These are phyloP conservation scores for Trogon melanurus DNA, from an alignment of 2,113 vertebrate genomes.

Conservation along the genomic window DNA sequence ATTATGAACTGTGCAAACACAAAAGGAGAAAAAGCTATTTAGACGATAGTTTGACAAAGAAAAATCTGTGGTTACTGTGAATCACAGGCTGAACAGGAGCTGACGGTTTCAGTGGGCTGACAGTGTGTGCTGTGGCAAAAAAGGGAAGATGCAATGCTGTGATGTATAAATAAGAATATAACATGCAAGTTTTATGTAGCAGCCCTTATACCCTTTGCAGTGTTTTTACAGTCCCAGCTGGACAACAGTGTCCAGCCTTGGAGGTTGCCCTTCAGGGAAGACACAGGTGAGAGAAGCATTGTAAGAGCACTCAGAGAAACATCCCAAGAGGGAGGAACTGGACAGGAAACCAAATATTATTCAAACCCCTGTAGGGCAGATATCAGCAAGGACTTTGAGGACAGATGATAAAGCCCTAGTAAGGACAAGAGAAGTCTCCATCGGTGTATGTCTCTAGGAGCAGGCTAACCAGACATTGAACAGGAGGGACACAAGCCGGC, in stretches of 20 bases:
- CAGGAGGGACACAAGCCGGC: not conserved
- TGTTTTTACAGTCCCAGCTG: not conserved
- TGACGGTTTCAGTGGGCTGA: not conserved
- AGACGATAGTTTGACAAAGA: not conserved
- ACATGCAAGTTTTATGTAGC: not conserved
- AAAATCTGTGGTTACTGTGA: not conserved
- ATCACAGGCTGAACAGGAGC: not conserved
- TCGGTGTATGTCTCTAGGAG: accelerated
- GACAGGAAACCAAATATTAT: not conserved
- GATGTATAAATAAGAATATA: not conserved
- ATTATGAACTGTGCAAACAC: not conserved
- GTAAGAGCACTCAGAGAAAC: not conserved
- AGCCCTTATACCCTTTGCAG: not conserved
- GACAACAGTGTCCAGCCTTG: not conserved
- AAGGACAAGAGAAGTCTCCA: not conserved
- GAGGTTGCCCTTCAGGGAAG: not conserved
- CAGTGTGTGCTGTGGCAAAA: not conserved
- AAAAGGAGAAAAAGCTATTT: not conserved
- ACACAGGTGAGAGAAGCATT: accelerated
- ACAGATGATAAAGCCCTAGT: not conserved
- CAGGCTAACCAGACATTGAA: not conserved
- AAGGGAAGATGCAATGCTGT: not conserved
- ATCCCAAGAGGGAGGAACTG: not conserved
- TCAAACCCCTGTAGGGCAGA: not conserved
- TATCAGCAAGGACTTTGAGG: not conserved